A percentile compares a stretch with the other conserved stretches of the same genome.
phyloP scores from a whole-genome alignment of 2,888 invertebrate species.

The Mesochorus sp. region DNA sequence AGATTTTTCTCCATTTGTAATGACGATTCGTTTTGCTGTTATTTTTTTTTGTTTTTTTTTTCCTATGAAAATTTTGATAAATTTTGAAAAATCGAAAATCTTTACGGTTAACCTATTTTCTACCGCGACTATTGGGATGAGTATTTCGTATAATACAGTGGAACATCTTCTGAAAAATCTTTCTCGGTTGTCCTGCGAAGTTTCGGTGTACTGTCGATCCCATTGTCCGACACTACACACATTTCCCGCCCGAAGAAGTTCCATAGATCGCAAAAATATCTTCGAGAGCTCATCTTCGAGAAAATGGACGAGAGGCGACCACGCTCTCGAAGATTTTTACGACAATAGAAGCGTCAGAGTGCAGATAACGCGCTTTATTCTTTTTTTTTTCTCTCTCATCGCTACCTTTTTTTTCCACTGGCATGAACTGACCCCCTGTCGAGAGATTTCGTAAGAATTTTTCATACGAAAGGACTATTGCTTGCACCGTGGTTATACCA shows the following conservation, averaged over 20 bases:
- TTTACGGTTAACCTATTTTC: slow-evolving; percentile 20
- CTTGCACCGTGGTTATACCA: not conserved
- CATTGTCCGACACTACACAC: slow-evolving; percentile 36
- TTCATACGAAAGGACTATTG: slow-evolving; percentile 1
- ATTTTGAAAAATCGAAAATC: no score
- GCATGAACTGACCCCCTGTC: not conserved
- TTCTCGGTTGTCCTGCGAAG: slow-evolving; percentile 5
- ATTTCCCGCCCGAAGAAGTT: slow-evolving; percentile 10
- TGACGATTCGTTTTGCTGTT: no score
- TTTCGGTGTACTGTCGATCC: slow-evolving; percentile 6
- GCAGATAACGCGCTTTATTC: slow-evolving; percentile 66
- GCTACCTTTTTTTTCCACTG: not conserved
- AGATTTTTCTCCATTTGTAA: no score
- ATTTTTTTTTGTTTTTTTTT: not conserved
- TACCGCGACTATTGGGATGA: slow-evolving; percentile 43
- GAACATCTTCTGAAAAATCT: slow-evolving; percentile 2
- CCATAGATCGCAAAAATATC: slow-evolving; percentile 20
- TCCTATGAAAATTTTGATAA: not conserved
- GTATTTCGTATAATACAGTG: not conserved
- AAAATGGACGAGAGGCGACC: slow-evolving; percentile 60
- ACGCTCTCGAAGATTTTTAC: slow-evolving; percentile 28
- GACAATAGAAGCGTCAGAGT: slow-evolving; percentile 70
- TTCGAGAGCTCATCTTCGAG: slow-evolving; percentile 66
- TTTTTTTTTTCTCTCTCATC: not conserved
- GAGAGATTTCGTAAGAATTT: slow-evolving; percentile 35